These are phyloP conservation scores for Porites australiensis DNA, from an alignment of 64 coral and sea anemone genomes.

Conservation along the genomic window DNA sequence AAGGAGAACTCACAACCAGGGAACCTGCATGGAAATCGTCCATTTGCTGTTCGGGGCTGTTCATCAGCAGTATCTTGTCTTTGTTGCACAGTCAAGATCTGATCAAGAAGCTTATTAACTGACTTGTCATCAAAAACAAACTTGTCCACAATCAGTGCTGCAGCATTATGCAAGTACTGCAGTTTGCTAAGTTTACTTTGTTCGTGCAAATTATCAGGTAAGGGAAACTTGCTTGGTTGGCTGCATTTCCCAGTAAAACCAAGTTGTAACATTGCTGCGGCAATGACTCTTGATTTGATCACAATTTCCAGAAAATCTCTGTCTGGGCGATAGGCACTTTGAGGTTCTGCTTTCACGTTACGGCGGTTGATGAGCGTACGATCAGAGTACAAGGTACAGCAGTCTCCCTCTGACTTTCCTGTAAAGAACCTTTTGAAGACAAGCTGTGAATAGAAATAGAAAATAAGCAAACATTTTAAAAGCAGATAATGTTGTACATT, in stretches of 20 bases:
- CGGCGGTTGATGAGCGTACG: slow-evolving; percentile 35
- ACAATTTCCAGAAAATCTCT: slow-evolving; percentile 38
- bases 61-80: background rate
- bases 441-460: slow-evolving; percentile 25
- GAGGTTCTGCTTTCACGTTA: slow-evolving; percentile 45
- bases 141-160: background rate
- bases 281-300: slow-evolving; percentile 34
- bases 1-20: background rate
- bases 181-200: slow-evolving; percentile 30
- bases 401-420: slow-evolving; percentile 33
- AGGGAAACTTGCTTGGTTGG: slow-evolving; percentile 12
- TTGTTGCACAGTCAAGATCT: background rate
- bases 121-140: slow-evolving; percentile 2
- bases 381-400: slow-evolving; percentile 53
- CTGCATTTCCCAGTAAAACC: slow-evolving; percentile 45
- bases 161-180: background rate
- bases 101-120: background rate
- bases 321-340: slow-evolving; percentile 31
- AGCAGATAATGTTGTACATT: too few species aligned
- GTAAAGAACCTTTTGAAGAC: slow-evolving; percentile 39
- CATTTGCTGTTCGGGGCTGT: background rate
- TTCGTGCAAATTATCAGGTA: slow-evolving; percentile 13
- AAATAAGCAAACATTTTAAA: background rate
- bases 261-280: slow-evolving; percentile 36
- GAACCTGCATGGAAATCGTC: background rate